Evolutionary conservation across 1,140 invertebrate species (phyloP), one percentile per base, ranked within the genome.

Genomic region (Polyergus mexicanus): DNA sequence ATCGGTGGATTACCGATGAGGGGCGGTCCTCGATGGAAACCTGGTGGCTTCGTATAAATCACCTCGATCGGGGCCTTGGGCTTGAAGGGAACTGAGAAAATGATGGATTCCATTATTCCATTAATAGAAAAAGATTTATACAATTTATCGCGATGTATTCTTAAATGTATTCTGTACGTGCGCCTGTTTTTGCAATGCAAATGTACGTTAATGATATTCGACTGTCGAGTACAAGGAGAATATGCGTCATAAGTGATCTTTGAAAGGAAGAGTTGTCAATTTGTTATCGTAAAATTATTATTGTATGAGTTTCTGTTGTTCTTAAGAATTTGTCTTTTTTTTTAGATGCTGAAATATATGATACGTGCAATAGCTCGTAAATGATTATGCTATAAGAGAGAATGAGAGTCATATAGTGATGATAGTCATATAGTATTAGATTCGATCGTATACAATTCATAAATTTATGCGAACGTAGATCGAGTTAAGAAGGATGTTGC

Each of bases 11-110:
- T 91, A 60, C 38, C 63, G n/a, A 91, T 62, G 0, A 86, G 60
- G 13, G 89, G 83, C 2, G 91, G 87, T 1, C 85, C 72, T 0
- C 66, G 88, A 32, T 87, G 75, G 25, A 90, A 88, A 32, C 91
- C 93, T 5, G 94, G 93, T 63, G 93, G 93, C 56, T 91, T 94
- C 19, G 93, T 94, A 60, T 94, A 94, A 7, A 94, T 94, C 7
- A 94, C 71, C 85, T 94, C 93, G 7, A 93, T 28, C 1, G 84
- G 91, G 22, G 83, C 77, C 71, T 92, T 88, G 22, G 80, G 77
- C 78, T 91, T 86, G 32, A 74, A 80, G 1, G 89, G 89, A 28
- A 58, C 89, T 86, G 63, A 41, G 0, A 28, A 32, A 3, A 32
- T 3, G 32, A 32, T 32, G 3, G 13, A 72, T 2, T 41, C 10